A percentile compares a stretch with the other conserved stretches of the same genome.
Conservation (phyloP, 2,113 vertebrate species). For the Murina feae region DNA sequence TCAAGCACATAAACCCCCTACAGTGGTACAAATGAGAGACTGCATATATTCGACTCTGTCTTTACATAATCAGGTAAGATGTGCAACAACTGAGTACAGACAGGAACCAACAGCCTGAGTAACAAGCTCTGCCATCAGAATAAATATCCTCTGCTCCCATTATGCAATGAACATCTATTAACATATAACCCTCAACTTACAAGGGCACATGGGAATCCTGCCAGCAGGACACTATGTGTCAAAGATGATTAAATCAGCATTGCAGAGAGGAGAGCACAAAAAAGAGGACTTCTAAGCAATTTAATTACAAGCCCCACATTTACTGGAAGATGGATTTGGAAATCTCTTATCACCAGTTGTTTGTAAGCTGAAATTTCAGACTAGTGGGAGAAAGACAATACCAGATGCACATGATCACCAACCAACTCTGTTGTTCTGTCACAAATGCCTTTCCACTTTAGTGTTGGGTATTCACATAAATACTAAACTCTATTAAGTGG, state of each 20-base stretch:
- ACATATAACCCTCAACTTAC: conserved; percentile 52
- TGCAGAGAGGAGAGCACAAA: conserved; percentile 32
- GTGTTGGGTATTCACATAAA: not conserved
- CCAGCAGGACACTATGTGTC: conserved; percentile 38
- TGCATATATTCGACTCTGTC: not conserved
- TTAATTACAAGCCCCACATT: conserved; percentile 42
- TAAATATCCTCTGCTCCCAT: conserved; percentile 2
- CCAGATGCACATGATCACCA: not conserved
- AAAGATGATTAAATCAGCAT: conserved; percentile 63
- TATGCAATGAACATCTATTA: conserved; percentile 58
- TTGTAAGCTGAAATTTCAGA: conserved; percentile 66
- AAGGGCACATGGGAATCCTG: conserved; percentile 53
- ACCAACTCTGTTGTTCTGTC: not conserved
- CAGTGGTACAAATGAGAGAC: not conserved
- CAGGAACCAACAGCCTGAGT: not conserved
- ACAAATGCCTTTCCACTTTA: not conserved
- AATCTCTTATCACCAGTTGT: conserved; percentile 49
- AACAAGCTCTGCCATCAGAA: conserved; percentile 44
- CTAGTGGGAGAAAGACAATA: conserved; percentile 28
- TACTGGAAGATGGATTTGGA: conserved; percentile 60
- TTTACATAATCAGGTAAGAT: not conserved
- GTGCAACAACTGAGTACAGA: not conserved
- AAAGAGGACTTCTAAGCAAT: conserved; percentile 43
- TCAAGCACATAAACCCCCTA: not conserved
- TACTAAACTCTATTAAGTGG: not conserved